Evolutionary conservation across 2,888 invertebrate genomes (phyloP).

Genomic region (Caradrina clavipalpis): DNA sequence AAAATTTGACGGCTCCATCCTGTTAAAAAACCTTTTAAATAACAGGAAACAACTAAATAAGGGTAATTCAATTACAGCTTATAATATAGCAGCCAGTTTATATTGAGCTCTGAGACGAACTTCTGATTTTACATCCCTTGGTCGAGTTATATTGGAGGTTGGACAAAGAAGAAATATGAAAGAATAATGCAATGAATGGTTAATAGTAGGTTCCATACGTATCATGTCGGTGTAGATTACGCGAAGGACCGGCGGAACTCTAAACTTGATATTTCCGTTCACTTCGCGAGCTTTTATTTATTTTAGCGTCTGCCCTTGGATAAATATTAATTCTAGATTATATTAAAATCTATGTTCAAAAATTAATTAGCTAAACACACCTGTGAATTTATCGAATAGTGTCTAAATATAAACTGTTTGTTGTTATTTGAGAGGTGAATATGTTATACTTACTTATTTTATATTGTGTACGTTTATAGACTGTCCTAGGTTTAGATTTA

Average conservation of each 20-base stretch:
- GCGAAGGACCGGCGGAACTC: slow-evolving; percentile 75
- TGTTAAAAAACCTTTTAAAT: slow-evolving; percentile 73
- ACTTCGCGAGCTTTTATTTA: slow-evolving; percentile 52
- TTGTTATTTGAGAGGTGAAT: neutral
- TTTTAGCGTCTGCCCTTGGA: slow-evolving; percentile 18
- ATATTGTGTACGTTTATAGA: too few relatives aligned
- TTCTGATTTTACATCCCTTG: slow-evolving; percentile 11
- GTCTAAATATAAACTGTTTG: neutral
- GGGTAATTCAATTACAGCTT: slow-evolving; percentile 83
- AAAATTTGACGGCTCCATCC: slow-evolving; percentile 87
- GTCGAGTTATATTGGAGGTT: slow-evolving; percentile 50
- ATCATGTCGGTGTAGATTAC: slow-evolving; percentile 85
- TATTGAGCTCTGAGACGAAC: slow-evolving; percentile 59
- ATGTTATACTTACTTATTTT: neutral
- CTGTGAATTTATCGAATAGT: neutral
- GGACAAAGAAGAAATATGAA: slow-evolving; percentile 66
- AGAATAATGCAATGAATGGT: slow-evolving; percentile 68
- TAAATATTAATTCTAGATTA: slow-evolving; percentile 21
- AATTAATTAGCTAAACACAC: neutral
- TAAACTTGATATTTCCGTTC: slow-evolving; percentile 84
- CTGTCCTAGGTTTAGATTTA: too few relatives aligned
- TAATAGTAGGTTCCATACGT: slow-evolving; percentile 80
- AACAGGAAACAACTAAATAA: slow-evolving; percentile 80
- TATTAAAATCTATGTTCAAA: neutral
- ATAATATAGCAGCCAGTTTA: slow-evolving; percentile 65